Conservation (phyloP, 2,888 invertebrate genomes). For the Protophormia terraenovae region DNA sequence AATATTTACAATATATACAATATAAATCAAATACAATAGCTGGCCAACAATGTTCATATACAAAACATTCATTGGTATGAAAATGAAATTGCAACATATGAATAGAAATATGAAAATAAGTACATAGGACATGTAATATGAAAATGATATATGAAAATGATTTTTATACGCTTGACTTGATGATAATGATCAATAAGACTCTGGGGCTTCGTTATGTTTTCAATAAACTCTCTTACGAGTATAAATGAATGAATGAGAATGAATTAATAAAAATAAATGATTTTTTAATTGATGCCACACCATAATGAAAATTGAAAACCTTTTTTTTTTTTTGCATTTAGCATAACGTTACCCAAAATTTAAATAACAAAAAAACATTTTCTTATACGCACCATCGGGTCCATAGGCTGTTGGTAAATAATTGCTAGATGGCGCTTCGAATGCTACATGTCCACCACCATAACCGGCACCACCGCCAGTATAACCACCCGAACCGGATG, state of each 20-base stretch:
- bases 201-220: neutral
- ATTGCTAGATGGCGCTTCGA: slow-evolving; percentile 79
- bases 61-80: neutral
- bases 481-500: slow-evolving; percentile 73
- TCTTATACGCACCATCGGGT: slow-evolving; percentile 79
- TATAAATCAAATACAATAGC: neutral
- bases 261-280: slow-evolving; percentile 21
- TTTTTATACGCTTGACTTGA: slow-evolving; percentile 34
- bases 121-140: neutral
- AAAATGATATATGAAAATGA: slow-evolving; percentile 9
- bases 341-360: slow-evolving; percentile 15
- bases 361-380: neutral
- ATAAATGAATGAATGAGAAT: neutral
- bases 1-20: slow-evolving; percentile 15
- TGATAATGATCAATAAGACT: slow-evolving; percentile 16
- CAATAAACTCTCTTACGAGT: neutral
- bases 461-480: slow-evolving; percentile 77
- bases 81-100: neutral
- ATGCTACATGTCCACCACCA: slow-evolving; percentile 78
- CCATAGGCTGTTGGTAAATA: slow-evolving; percentile 78
- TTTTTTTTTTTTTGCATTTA: neutral
- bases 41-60: neutral
- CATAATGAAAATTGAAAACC: slow-evolving; percentile 11
- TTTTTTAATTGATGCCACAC: slow-evolving; percentile 4
- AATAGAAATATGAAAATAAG: neutral